Conservation (phyloP, 2,888 invertebrate genomes). For the Adelphocoris suturalis region DNA sequence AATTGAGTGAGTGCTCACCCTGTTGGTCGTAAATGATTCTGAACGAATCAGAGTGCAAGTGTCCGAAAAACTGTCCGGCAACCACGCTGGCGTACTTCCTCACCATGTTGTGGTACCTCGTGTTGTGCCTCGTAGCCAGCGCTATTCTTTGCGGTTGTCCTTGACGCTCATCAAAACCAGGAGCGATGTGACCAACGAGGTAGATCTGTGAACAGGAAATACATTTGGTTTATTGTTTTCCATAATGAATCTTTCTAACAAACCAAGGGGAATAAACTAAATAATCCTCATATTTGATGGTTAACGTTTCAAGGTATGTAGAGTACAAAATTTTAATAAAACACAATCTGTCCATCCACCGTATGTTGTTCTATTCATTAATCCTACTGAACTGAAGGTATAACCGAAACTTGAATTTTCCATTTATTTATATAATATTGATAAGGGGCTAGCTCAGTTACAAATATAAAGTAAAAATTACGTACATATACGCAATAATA, state of each 20-base stretch:
- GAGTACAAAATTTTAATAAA: too few relatives aligned
- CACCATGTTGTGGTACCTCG: conserved; percentile 86
- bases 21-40: conserved; percentile 88
- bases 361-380: too few relatives aligned
- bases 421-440: too few relatives aligned
- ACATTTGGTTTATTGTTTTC: background rate
- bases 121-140: conserved; percentile 88
- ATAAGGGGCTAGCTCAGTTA: too few relatives aligned
- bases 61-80: conserved; percentile 94
- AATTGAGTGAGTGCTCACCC: conserved; percentile 80
- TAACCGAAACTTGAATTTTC: too few relatives aligned
- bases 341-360: too few relatives aligned
- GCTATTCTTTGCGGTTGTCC: conserved; percentile 83
- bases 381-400: too few relatives aligned
- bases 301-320: too few relatives aligned
- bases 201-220: conserved; percentile 84
- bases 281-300: too few relatives aligned
- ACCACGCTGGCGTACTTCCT: conserved; percentile 89
- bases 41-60: conserved; percentile 94
- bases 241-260: background rate
- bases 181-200: conserved; percentile 93
- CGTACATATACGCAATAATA: too few relatives aligned
- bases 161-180: conserved; percentile 91
- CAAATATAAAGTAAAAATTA: too few relatives aligned
- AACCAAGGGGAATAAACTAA: background rate